Conservation (phyloP, 2,888 invertebrate species). For the Odontothrips loti region DNA sequence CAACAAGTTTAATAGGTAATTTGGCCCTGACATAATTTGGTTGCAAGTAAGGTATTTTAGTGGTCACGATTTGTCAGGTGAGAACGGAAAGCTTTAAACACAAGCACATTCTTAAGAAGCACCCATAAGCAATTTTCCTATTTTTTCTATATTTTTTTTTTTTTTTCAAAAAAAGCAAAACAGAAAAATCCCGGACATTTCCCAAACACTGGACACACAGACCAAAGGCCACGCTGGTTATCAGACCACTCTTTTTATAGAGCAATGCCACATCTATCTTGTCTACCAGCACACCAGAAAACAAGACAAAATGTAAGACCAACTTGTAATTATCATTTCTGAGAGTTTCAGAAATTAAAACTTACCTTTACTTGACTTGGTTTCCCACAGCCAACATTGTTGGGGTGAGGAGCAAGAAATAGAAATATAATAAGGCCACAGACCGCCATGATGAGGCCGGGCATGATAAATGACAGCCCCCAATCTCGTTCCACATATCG, state of each 20-base stretch:
- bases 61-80: too few species aligned
- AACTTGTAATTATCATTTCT: not conserved
- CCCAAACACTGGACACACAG: not conserved
- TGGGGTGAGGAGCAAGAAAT: conserved; percentile 78
- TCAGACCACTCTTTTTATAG: not conserved
- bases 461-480: conserved; percentile 88
- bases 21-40: too few species aligned
- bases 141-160: not conserved
- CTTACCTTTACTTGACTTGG: conserved; percentile 28
- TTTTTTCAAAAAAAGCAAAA: not conserved
- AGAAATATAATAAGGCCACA: conserved; percentile 72
- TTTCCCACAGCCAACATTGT: conserved; percentile 60
- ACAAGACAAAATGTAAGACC: not conserved
- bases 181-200: not conserved
- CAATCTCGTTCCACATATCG: conserved; percentile 80
- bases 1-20: too few species aligned
- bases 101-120: not conserved
- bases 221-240: not conserved
- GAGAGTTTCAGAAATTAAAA: not conserved
- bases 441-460: conserved; percentile 73
- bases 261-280: not conserved
- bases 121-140: not conserved
- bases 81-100: too few species aligned
- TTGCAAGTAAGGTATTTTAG: too few species aligned
- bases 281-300: not conserved